These are phyloP conservation scores for Stenotaenia linearis DNA, from an alignment of 2,888 invertebrate genomes.

Conservation along the genomic window DNA sequence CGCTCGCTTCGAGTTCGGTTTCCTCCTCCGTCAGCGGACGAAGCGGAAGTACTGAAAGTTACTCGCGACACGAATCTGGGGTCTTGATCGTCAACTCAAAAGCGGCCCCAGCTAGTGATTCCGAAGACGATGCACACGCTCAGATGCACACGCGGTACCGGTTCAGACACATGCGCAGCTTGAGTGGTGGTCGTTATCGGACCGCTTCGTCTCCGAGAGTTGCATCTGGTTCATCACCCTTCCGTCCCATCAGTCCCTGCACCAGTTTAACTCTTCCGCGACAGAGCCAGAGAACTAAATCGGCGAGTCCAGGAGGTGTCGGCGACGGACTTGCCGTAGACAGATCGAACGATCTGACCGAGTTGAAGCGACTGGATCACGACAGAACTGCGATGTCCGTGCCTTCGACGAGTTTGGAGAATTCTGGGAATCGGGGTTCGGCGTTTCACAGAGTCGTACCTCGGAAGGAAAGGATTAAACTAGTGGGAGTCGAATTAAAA, in stretches of 20 bases:
- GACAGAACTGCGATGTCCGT: background rate
- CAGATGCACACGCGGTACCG: background rate
- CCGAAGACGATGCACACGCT: background rate
- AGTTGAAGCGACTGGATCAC: background rate
- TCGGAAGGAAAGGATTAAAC: background rate
- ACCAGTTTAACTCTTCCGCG: background rate
- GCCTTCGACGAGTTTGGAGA: background rate
- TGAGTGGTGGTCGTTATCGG: background rate
- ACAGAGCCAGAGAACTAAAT: background rate
- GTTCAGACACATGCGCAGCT: background rate
- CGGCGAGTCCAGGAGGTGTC: background rate
- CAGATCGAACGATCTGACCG: background rate
- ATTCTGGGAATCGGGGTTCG: background rate
- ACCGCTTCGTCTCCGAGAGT: background rate
- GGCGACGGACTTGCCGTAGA: background rate
- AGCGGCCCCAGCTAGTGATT: background rate
- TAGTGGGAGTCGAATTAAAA: background rate
- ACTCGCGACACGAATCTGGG: conserved; percentile 6
- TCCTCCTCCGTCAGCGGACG: conserved; percentile 27
- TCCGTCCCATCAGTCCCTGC: background rate
- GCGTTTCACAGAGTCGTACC: background rate
- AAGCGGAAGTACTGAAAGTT: conserved; percentile 28
- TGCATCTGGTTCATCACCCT: background rate
- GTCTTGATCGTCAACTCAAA: background rate
- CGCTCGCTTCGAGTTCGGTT: background rate